Percentiles rank a stretch among this genome's conserved stretches.
phyloP scores from a whole-genome alignment of 2,113 vertebrate genomes.

The Cyprinus carpio region DNA sequence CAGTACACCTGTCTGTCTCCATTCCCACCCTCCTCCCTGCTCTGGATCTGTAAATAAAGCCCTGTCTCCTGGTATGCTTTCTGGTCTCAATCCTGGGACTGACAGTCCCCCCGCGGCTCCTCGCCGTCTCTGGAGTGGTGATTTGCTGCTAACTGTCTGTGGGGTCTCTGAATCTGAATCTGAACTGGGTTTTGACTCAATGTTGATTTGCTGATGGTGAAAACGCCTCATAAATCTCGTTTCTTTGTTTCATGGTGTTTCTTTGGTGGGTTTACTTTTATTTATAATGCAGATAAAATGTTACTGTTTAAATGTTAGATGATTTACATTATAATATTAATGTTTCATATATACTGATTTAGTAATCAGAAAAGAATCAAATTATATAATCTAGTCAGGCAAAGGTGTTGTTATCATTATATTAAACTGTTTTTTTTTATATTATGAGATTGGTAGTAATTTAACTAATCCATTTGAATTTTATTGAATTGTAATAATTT shows the following conservation, averaged over 20 bases:
- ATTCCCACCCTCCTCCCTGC: not conserved
- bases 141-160: not conserved
- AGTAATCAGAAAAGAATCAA: not conserved
- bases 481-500: too few species aligned
- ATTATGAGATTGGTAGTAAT: too few species aligned
- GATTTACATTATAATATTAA: not conserved
- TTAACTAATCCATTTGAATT: too few species aligned
- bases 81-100: not conserved
- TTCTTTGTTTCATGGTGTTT: not conserved
- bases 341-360: not conserved
- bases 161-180: not conserved
- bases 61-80: not conserved
- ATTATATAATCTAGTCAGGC: not conserved
- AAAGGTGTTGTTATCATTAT: too few species aligned
- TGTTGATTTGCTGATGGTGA: too few species aligned
- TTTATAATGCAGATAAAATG: not conserved
- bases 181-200: not conserved
- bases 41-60: conserved; percentile 37
- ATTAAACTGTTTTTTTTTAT: too few species aligned
- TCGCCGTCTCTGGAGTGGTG: conserved; percentile 26
- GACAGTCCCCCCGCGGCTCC: not conserved
- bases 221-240: too few species aligned
- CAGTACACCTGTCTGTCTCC: not conserved
- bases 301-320: not conserved
- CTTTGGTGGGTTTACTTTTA: not conserved